Base-by-base conservation (phyloP, 2,797 vertebrate genomes). In the Malacoraja senta region DNA sequence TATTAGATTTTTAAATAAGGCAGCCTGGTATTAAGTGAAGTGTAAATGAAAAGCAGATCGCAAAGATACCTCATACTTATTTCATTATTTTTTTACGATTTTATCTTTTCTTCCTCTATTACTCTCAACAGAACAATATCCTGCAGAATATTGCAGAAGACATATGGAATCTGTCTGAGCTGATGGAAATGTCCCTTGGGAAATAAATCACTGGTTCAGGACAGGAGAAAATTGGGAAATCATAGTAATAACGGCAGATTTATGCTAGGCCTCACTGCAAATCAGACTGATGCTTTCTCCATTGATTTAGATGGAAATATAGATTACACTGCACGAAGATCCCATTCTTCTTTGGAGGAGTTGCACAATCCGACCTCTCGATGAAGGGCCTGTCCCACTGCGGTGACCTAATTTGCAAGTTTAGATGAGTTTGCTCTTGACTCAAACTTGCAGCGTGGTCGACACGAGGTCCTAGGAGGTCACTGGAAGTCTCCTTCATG, bases 61-160 rank as follows among this genome's bases (percentile, higher is more conserved):
- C 35, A 44, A 29, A 53, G 12, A 53, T 24, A 29, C 26, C 15
- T 74, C 26, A n/a, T 76, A 38, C 90, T 53, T n/a, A 76, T 76
- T 74, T 91, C 38, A 53, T 44, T 29, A 91, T 91, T 53, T 74
- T 74, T 53, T 58, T 26, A 58, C 24, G 24, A 1, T 90, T 68
- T 90, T 91, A 68, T 71, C 65, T 91, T 90, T 71, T n/a, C 86
- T 53, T 53, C 88, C 10, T 76, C 15, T 53, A 74, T 58, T 76
- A 76, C 38, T 53, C 26, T 71, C n/a, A 35, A n/a, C 13, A 68
- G 72, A 76, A 72, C 3, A 24, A 38, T 74, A 44, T 91, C 63
- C 8, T 88, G n/a, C 15, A 35, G 17, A 88, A 61, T 29, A 58
- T 19, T 88, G 63, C 61, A 19, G 15, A 35, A 68, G 84, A 68